Conservation (phyloP, 2,888 invertebrate genomes). For the Dinocampus coccinellae region DNA sequence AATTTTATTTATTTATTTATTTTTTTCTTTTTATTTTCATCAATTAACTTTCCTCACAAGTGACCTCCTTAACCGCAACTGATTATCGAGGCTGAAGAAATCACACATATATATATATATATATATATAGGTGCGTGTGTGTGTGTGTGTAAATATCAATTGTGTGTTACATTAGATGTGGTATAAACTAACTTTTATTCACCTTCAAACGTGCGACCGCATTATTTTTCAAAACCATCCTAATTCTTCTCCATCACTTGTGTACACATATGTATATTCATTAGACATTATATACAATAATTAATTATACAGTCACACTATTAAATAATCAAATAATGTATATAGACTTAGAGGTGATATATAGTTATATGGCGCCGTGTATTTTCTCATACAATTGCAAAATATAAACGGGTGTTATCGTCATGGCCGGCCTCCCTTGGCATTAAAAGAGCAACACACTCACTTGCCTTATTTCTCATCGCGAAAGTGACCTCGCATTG, state of each 20-base stretch:
- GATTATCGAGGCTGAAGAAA: conserved; percentile 38
- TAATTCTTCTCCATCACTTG: background rate
- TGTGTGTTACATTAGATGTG: background rate
- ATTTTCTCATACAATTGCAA: conserved; percentile 16
- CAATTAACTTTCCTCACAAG: conserved; percentile 29
- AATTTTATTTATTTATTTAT: background rate
- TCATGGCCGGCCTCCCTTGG: conserved; percentile 46
- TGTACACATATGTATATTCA: background rate
- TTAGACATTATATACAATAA: background rate
- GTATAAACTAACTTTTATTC: conserved; percentile 13
- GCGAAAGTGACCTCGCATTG: conserved; percentile 19
- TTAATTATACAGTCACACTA: background rate
- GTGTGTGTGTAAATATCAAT: background rate
- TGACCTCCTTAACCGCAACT: conserved; percentile 23
- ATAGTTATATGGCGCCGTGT: background rate
- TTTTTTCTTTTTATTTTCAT: background rate
- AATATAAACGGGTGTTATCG: conserved; percentile 25
- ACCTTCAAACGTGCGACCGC: conserved; percentile 34
- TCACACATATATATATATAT: conserved; percentile 17
- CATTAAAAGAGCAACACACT: conserved; percentile 46
- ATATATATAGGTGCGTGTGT: too few relatives aligned
- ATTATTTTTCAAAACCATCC: conserved; percentile 21
- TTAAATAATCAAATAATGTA: background rate
- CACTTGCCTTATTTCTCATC: conserved; percentile 16
- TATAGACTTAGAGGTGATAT: background rate